phyloP scores from a whole-genome alignment of 2,797 vertebrate species.

The Chrosomus eos region DNA sequence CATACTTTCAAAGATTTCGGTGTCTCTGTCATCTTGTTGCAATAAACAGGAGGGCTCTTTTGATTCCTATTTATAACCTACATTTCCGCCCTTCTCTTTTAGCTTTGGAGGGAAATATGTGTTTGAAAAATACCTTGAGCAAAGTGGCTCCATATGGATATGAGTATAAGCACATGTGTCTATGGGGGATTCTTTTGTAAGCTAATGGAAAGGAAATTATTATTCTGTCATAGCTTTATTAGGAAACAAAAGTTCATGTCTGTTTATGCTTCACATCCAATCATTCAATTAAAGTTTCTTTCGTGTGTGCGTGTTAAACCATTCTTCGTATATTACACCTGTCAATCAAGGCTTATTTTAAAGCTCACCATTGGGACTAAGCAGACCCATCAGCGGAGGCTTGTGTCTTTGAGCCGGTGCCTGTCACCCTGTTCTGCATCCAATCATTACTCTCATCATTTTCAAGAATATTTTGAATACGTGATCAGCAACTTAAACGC shows the following conservation, averaged over 20 bases:
- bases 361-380: slow-evolving; percentile 12
- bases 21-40: slow-evolving; percentile 79
- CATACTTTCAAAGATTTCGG: slow-evolving; percentile 76
- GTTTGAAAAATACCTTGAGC: slow-evolving; percentile 74
- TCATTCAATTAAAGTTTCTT: slow-evolving; percentile 66
- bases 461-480: slow-evolving; percentile 58
- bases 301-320: slow-evolving; percentile 65
- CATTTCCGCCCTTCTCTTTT: slow-evolving; percentile 79
- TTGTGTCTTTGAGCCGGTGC: background rate
- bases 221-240: slow-evolving; percentile 67
- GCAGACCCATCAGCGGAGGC: background rate
- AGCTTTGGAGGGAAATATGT: slow-evolving; percentile 68
- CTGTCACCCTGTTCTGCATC: slow-evolving; percentile 16
- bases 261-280: slow-evolving; percentile 57
- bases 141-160: slow-evolving; percentile 78
- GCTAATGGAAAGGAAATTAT: slow-evolving; percentile 61
- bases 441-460: slow-evolving; percentile 10
- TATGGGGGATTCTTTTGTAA: slow-evolving; percentile 58
- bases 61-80: slow-evolving; percentile 85
- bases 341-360: slow-evolving; percentile 70
- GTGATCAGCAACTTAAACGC: slow-evolving; percentile 66
- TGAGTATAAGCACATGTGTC: slow-evolving; percentile 68
- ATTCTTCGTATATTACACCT: slow-evolving; percentile 67
- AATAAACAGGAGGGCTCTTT: slow-evolving; percentile 79
- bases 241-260: slow-evolving; percentile 66